These are phyloP conservation scores for Noctilio leporinus DNA, from an alignment of 2,113 vertebrate species.

Conservation along the genomic window DNA sequence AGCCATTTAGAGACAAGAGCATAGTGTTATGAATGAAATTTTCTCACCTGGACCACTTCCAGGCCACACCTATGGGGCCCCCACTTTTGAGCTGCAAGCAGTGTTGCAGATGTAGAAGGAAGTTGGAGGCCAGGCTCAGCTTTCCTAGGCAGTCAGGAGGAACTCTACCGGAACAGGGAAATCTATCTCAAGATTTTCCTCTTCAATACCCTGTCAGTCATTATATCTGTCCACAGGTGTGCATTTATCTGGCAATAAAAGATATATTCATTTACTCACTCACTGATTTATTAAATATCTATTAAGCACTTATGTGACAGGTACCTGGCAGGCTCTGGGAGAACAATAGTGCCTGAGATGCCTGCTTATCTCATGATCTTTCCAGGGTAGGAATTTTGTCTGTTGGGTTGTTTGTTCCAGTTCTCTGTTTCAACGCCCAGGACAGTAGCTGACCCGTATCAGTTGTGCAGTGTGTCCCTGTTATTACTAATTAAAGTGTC, in stretches of 20 bases:
- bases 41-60: neutral
- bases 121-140: neutral
- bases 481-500: neutral
- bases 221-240: neutral
- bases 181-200: neutral
- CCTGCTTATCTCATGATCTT: neutral
- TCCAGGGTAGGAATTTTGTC: neutral
- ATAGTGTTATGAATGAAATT: neutral
- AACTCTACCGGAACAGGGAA: neutral
- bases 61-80: neutral
- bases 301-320: neutral
- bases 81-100: neutral
- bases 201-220: neutral
- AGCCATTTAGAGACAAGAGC: neutral
- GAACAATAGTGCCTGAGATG: neutral
- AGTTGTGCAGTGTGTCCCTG: neutral
- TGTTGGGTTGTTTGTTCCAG: neutral
- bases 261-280: neutral
- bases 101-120: neutral
- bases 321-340: neutral
- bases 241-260: neutral
- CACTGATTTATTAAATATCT: neutral
- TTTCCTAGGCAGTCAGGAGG: neutral
- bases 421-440: neutral
- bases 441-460: neutral